Base-by-base conservation (phyloP, 2,113 vertebrate species). In the Eleginops maclovinus region DNA sequence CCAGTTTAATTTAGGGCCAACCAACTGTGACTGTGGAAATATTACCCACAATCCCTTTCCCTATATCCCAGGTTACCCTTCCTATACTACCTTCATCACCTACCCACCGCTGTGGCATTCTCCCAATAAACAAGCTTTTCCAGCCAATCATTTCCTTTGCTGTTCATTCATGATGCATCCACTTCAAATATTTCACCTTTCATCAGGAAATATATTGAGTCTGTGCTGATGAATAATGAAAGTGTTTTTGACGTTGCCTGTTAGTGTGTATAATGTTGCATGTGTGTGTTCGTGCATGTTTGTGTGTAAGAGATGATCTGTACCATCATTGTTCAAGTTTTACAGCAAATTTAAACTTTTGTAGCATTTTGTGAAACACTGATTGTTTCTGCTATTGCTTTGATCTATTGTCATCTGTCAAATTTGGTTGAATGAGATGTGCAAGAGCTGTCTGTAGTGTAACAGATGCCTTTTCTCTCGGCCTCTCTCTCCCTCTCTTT, bases 21-120 rank as follows among this genome's bases (percentile, higher is more conserved):
- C 79, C 87, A 55, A 89, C 75, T 85, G 77, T 89, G 86, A 92
- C 91, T 15, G 82, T 78, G 85, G 80, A 81, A 84, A 88, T 81
- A 88, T 90, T 89, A 87, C 85, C 81, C 73, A 77, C 75, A 88
- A 83, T 74, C 65, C 79, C 70, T 28, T 51, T 72, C 67, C 36
- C 69, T 67, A 79, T 85, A 83, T 84, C 77, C 79, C 73, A 66
- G 47, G 58, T 77, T 75, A 53, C 44, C 55, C 26, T 22, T 46
- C 66, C 49, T 47, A 40, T n/a, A 14, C 46, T 49, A 22, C 64
- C 68, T 24, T 28, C 54, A n/a, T 53, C 62, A 9, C 62, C 56
- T 21, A 58, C 21, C 44, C n/a, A 31, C 41, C 50, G 22, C 28
- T 1, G 24, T 61, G 3, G 36, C 75, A 40, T 41, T 73, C 76